phyloP scores from a whole-genome alignment of 2,888 invertebrate species.

The Agonopterix subpropinquella region DNA sequence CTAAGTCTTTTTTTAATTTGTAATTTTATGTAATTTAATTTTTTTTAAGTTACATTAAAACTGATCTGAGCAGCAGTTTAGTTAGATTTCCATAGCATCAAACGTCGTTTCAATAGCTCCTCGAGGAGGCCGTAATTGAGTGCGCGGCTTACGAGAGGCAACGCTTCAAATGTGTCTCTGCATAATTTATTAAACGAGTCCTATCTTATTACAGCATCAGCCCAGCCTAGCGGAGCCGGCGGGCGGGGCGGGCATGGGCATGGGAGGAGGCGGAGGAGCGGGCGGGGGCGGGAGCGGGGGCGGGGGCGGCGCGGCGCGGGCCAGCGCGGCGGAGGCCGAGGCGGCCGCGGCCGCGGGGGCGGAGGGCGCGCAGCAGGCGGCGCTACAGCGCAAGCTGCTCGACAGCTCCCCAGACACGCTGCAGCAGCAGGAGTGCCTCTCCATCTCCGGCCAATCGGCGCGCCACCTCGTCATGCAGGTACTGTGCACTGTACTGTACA shows the following conservation, averaged over 20 bases:
- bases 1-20: too few species aligned
- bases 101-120: too few species aligned
- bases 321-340: slow-evolving; percentile 73
- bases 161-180: not conserved
- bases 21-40: too few species aligned
- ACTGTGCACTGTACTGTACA: not conserved
- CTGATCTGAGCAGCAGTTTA: too few species aligned
- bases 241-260: not conserved
- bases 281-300: not conserved
- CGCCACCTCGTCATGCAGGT: slow-evolving; percentile 82
- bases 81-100: too few species aligned
- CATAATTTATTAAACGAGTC: not conserved
- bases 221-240: not conserved
- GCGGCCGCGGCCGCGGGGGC: slow-evolving; percentile 81
- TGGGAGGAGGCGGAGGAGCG: not conserved
- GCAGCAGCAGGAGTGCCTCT: slow-evolving; percentile 90
- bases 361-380: slow-evolving; percentile 82
- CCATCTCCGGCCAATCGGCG: slow-evolving; percentile 88
- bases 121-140: too few species aligned
- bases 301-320: slow-evolving; percentile 6
- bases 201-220: not conserved
- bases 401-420: slow-evolving; percentile 85
- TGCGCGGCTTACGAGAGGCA: too few species aligned
- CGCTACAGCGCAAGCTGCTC: slow-evolving; percentile 89
- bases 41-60: too few species aligned